Percentiles rank a stretch among this genome's conserved stretches.
Evolutionary conservation across 2,113 vertebrate species (phyloP).

Genomic region (Oncorhynchus tshawytscha): DNA sequence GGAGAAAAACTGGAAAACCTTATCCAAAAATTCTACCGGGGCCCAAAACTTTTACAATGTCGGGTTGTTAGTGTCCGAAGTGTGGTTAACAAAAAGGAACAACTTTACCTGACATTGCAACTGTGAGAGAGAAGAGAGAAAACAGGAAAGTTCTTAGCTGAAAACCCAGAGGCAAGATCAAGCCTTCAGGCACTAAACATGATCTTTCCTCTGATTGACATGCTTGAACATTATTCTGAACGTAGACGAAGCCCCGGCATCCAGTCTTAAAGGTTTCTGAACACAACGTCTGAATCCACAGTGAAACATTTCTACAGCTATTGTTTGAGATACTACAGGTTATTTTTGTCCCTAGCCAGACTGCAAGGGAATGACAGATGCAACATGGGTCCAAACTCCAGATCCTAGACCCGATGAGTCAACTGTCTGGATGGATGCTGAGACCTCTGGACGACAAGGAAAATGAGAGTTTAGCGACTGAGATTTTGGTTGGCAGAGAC

Average conservation of each 20-base stretch:
- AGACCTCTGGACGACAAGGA: conserved; percentile 23
- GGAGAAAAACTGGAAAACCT: neutral
- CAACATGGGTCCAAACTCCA: conserved; percentile 38
- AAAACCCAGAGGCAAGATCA: conserved; percentile 44
- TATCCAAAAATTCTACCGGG: too few species aligned
- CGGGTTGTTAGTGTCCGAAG: neutral
- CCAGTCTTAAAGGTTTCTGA: neutral
- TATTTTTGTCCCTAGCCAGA: conserved; percentile 37
- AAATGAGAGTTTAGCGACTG: neutral
- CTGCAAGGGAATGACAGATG: conserved; percentile 32
- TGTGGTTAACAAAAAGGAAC: conserved; percentile 28
- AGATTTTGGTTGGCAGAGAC: neutral
- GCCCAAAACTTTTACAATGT: too few species aligned
- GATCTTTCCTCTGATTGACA: conserved; percentile 43
- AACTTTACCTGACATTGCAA: conserved; percentile 24
- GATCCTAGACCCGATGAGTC: conserved; percentile 31
- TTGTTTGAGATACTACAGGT: conserved; percentile 31
- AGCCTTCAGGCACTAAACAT: conserved; percentile 34
- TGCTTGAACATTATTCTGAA: conserved; percentile 32
- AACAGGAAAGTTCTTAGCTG: conserved; percentile 8
- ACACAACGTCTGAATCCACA: conserved; percentile 4
- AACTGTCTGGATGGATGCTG: conserved; percentile 22
- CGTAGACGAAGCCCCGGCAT: conserved; percentile 1
- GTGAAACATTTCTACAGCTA: conserved; percentile 36
- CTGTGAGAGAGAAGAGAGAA: conserved; percentile 3